Conservation (phyloP, 2,113 vertebrate genomes). For the Saguinus imperator region DNA sequence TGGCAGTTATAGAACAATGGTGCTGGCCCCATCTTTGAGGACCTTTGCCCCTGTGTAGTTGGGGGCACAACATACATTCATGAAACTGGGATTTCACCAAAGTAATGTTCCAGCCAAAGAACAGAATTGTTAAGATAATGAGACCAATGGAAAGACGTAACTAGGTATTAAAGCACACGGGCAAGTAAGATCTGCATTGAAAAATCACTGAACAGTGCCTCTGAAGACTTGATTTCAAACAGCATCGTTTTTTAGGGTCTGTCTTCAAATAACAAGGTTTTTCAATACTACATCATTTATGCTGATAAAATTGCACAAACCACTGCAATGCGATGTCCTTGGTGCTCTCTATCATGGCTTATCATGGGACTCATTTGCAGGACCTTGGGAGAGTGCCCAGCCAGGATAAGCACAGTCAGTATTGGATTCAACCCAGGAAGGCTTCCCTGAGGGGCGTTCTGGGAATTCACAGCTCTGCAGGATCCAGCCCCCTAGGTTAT, state of each 20-base stretch:
- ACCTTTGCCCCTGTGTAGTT: neutral
- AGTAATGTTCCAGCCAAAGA: neutral
- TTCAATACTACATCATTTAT: fast-evolving
- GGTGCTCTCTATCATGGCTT: neutral
- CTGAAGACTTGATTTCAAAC: neutral
- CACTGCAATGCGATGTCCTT: fast-evolving
- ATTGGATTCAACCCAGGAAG: neutral
- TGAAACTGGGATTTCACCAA: neutral
- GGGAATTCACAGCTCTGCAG: neutral
- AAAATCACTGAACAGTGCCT: neutral
- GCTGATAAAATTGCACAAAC: neutral
- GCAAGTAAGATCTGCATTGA: neutral
- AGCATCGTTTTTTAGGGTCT: neutral
- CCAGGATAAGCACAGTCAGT: neutral
- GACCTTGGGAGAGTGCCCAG: neutral
- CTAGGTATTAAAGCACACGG: neutral
- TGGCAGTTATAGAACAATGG: neutral
- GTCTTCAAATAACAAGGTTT: neutral
- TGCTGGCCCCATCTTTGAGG: neutral
- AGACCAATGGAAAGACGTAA: neutral
- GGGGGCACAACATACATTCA: too few species aligned
- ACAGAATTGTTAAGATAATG: neutral
- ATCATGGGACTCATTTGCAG: too few species aligned
- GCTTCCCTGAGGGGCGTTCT: neutral
- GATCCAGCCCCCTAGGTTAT: neutral